These are phyloP conservation scores for Karalla daura DNA, from an alignment of 2,797 vertebrate genomes.

Conservation along the genomic window DNA sequence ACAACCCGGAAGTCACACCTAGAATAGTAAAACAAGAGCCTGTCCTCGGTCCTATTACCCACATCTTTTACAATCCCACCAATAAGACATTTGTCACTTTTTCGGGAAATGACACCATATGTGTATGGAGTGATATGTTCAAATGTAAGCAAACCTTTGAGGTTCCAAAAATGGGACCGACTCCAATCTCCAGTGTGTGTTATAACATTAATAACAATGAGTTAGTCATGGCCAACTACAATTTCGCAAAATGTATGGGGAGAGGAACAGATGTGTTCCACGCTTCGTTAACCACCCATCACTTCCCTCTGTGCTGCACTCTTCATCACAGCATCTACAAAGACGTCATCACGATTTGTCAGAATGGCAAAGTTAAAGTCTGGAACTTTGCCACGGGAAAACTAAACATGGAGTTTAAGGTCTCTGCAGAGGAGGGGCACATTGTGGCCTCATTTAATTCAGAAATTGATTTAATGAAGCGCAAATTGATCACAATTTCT, in stretches of 20 bases:
- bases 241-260: slow-evolving; percentile 23
- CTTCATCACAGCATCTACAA: slow-evolving; percentile 26
- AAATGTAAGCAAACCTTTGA: slow-evolving; percentile 15
- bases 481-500: slow-evolving; percentile 17
- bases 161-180: fast-evolving
- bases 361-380: slow-evolving; percentile 4
- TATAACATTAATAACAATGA: slow-evolving; percentile 33
- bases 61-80: background rate
- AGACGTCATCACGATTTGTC: slow-evolving; percentile 29
- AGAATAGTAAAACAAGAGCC: background rate
- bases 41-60: background rate
- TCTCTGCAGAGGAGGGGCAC: background rate
- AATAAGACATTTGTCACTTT: background rate
- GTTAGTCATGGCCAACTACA: slow-evolving; percentile 16
- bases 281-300: background rate
- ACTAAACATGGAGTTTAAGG: slow-evolving; percentile 1
- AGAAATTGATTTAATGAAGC: background rate
- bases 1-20: too few species aligned
- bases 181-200: background rate
- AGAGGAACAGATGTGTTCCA: slow-evolving; percentile 33
- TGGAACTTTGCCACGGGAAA: slow-evolving; percentile 26
- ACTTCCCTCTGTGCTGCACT: slow-evolving; percentile 1
- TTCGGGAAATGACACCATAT: slow-evolving; percentile 5
- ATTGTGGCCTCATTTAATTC: slow-evolving; percentile 15
- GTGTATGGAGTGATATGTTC: slow-evolving; percentile 1